Conservation (phyloP, 2,797 vertebrate species). For the Syngnathus acus region DNA sequence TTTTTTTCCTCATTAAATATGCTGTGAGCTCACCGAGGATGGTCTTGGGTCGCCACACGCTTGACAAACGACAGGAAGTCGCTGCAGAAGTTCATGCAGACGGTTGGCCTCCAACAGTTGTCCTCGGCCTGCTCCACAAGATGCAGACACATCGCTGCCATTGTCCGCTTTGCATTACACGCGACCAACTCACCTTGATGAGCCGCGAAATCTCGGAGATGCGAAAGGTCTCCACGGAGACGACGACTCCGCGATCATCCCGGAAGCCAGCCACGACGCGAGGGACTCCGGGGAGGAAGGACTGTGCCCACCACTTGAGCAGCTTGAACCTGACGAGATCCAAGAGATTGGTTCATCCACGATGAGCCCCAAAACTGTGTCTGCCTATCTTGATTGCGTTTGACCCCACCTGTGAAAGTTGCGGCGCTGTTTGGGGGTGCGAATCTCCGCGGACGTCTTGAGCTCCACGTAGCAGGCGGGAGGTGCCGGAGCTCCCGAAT, state of each 20-base stretch:
- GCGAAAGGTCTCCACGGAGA: conserved; percentile 75
- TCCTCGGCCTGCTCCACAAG: conserved; percentile 67
- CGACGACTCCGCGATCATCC: conserved; percentile 75
- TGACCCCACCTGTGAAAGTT: conserved; percentile 78
- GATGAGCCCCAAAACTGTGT: no score
- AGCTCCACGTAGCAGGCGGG: conserved; percentile 84
- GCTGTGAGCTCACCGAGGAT: conserved; percentile 65
- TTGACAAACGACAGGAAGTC: conserved; percentile 81
- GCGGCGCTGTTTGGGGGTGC: conserved; percentile 78
- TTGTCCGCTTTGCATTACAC: background rate
- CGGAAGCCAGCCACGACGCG: conserved; percentile 82
- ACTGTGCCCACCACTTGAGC: conserved; percentile 82
- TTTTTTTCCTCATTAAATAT: background rate
- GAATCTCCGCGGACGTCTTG: conserved; percentile 85
- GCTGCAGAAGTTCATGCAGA: conserved; percentile 89
- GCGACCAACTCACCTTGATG: conserved; percentile 69
- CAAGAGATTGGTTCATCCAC: background rate
- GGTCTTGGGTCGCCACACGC: conserved; percentile 69
- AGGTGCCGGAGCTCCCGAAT: conserved; percentile 58
- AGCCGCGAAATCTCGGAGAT: conserved; percentile 83
- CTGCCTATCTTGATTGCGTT: background rate
- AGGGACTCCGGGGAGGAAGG: conserved; percentile 80
- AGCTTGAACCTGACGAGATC: conserved; percentile 69
- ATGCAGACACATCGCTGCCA: background rate
- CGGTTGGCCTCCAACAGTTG: conserved; percentile 85